These are phyloP conservation scores for Drosophila suzukii DNA, from an alignment of 1,140 invertebrate species.

Conservation along the genomic window DNA sequence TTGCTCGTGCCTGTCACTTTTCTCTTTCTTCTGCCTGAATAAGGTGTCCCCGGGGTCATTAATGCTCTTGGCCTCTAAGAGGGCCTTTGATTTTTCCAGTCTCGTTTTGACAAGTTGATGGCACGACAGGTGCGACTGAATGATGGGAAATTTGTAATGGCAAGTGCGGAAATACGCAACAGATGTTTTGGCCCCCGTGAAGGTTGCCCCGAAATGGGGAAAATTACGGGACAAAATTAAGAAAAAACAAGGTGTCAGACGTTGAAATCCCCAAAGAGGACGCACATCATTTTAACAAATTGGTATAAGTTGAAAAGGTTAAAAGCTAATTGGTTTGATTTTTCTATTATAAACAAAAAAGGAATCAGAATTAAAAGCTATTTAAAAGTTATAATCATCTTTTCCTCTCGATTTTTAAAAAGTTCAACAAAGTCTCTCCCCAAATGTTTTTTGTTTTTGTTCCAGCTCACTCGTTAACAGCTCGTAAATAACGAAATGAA, in stretches of 20 bases:
- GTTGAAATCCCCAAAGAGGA: neutral
- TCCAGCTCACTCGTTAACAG: conserved; percentile 30
- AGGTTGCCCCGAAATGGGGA: conserved; percentile 4
- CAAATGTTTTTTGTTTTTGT: neutral
- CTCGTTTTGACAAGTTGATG: conserved; percentile 45
- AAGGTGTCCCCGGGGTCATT: conserved; percentile 46
- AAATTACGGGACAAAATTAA: neutral
- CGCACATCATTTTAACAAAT: neutral
- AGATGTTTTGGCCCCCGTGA: conserved; percentile 21
- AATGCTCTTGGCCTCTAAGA: conserved; percentile 16
- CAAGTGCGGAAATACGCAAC: conserved; percentile 42
- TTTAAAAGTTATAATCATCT: too few relatives aligned
- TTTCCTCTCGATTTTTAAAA: too few relatives aligned
- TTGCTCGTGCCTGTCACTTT: conserved; percentile 26
- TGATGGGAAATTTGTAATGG: conserved; percentile 42
- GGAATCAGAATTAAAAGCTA: too few relatives aligned
- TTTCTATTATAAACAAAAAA: neutral
- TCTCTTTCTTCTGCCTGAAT: conserved; percentile 1
- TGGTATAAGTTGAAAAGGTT: neutral
- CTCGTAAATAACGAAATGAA: conserved; percentile 45
- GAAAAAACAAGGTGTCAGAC: conserved; percentile 1
- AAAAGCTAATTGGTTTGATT: neutral
- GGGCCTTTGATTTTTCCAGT: conserved; percentile 48
- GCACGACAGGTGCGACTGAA: conserved; percentile 44
- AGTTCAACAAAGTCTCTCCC: too few relatives aligned